Evolutionary conservation across 2,113 vertebrate genomes (phyloP).

Genomic region (Neoarius graeffei): DNA sequence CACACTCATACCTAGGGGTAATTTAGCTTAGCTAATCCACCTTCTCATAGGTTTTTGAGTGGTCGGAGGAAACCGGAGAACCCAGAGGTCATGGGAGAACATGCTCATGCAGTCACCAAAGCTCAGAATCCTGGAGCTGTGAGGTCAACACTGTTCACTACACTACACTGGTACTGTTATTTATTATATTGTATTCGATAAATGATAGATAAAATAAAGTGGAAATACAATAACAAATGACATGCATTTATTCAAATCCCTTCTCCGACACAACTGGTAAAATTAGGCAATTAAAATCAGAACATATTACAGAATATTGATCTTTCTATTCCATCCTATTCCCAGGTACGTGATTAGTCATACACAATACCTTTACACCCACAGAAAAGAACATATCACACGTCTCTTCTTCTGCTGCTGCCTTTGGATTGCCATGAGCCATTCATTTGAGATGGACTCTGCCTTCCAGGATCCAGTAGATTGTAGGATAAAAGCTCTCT

Average conservation of each 20-base stretch:
- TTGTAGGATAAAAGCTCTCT: slow-evolving; percentile 47
- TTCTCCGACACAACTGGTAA: not conserved
- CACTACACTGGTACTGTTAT: not conserved
- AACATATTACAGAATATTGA: not conserved
- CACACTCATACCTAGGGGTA: not conserved
- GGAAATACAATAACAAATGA: not conserved
- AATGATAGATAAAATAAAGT: not conserved
- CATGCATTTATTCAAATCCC: not conserved
- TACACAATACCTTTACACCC: slow-evolving; percentile 4
- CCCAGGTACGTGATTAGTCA: slow-evolving; percentile 1
- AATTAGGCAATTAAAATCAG: not conserved
- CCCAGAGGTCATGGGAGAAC: not conserved
- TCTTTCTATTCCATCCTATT: not conserved
- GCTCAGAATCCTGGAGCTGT: not conserved
- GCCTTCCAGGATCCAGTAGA: slow-evolving; percentile 43
- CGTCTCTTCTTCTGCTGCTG: slow-evolving; percentile 4
- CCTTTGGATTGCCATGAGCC: slow-evolving; percentile 13
- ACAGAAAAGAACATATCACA: not conserved
- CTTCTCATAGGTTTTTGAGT: not conserved
- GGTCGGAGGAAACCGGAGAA: not conserved
- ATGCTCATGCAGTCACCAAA: not conserved
- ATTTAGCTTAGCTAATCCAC: not conserved
- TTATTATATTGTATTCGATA: not conserved
- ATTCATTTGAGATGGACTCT: slow-evolving; percentile 36
- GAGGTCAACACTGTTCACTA: not conserved